phyloP scores from a whole-genome alignment of 2,113 vertebrate species.

The Solenodon paradoxus region DNA sequence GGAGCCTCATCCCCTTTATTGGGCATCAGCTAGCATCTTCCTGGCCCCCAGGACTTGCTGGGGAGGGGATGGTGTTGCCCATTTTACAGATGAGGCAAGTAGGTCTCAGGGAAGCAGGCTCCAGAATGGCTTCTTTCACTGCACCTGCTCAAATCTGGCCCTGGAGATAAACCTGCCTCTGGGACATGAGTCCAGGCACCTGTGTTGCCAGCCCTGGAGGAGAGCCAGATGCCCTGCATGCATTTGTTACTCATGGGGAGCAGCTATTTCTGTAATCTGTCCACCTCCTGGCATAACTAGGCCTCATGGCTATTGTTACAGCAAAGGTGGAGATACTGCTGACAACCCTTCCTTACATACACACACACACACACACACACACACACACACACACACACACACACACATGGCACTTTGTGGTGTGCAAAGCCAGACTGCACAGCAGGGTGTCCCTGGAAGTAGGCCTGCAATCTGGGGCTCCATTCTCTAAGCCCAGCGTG shows the following conservation, averaged over 20 bases:
- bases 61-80: background rate
- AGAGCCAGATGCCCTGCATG: too few species aligned
- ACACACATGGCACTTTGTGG: background rate
- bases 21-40: background rate
- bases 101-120: background rate
- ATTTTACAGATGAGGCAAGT: background rate
- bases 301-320: background rate
- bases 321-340: background rate
- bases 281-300: accelerated
- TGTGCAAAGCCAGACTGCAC: background rate
- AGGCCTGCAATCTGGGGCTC: background rate
- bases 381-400: accelerated
- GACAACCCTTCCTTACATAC: accelerated
- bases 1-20: background rate
- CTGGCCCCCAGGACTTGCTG: background rate
- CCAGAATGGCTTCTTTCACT: background rate
- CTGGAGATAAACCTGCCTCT: too few species aligned
- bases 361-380: accelerated
- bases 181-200: background rate
- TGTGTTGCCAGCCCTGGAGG: background rate
- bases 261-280: background rate
- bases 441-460: background rate
- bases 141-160: background rate
- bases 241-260: accelerated
- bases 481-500: background rate